Base-by-base conservation (phyloP, 2,797 vertebrate genomes). In the Sibirionetta formosa region DNA sequence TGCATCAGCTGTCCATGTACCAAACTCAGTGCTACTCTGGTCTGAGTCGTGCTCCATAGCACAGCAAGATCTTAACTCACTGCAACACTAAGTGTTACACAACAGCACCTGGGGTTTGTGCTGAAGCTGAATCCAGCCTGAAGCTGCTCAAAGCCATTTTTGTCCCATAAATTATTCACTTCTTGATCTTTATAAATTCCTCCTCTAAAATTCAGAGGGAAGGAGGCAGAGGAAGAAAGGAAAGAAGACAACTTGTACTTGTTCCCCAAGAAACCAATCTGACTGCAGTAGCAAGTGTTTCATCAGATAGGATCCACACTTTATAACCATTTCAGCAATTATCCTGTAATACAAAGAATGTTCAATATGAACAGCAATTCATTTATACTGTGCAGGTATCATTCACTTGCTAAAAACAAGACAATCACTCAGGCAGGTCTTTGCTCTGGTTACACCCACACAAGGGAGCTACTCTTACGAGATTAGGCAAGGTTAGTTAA, bases 41-140 rank as follows among this genome's bases (percentile, higher is more conserved):
- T n/a, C 36, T 61, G 50, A 71, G n/a, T 56, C 20, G 20, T 0
- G 0, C 22, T 81, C 38, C 35, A 6, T 2, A 20, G 22, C 1
- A 0, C 22, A 75, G 27, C 27, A 64, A 35, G 40, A 80, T 46
- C 19, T 64, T 64, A 81, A 79, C 20, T 83, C 69, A 9, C 8
- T 29, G 22, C 27, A 50, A 36, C 10, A 4, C 11, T 54, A 69
- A 93, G 65, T 27, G 24, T 27, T 27, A 51, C 83, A 4, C 19
- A 69, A 38, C 23, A 88, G 27, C 42, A 68, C n/a, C 14, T 8
- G 2, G 4, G 17, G 22, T 82, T 63, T 58, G 14, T 33, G 7
- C 24, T 79, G 48, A 48, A 48, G 48, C 48, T 48, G 23, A 48
- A 84, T 46, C 36, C 23, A 69, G n/a, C 8, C 18, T 16, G 66